phyloP scores from a whole-genome alignment of 37 sponge, comb jelly and placozoan species.

The Oscarella lobularis region DNA sequence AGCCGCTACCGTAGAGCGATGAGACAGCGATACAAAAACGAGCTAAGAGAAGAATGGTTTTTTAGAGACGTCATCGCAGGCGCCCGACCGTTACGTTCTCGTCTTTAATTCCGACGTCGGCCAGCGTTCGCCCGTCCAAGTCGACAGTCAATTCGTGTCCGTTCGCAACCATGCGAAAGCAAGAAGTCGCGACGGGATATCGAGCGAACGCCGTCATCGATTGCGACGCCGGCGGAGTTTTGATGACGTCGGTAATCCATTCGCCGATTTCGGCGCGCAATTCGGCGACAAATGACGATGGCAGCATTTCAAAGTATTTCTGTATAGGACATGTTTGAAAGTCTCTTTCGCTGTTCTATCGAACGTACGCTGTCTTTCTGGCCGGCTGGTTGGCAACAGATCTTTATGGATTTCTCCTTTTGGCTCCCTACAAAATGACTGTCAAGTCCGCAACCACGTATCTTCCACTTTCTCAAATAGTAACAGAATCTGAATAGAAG shows the following conservation, averaged over 20 bases:
- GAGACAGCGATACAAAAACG: no score
- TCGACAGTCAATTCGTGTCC: background rate
- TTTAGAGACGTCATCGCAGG: no score
- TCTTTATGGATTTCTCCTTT: background rate
- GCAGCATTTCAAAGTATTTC: background rate
- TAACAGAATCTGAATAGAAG: background rate
- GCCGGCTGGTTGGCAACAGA: background rate
- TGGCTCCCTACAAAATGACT: background rate
- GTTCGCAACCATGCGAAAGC: background rate
- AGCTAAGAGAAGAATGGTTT: no score
- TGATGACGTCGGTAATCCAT: background rate
- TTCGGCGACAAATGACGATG: background rate
- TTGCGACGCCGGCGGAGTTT: background rate
- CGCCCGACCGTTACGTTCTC: background rate
- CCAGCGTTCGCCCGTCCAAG: background rate
- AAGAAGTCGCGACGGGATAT: background rate
- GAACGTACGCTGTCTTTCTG: background rate
- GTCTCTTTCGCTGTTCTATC: background rate
- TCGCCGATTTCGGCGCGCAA: background rate
- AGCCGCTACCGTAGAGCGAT: no score
- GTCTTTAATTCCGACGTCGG: background rate
- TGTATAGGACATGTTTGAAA: background rate
- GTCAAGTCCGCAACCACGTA: background rate
- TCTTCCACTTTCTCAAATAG: background rate
- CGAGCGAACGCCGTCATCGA: background rate